phyloP scores from a whole-genome alignment of 2,113 vertebrate genomes.

The Chamaea fasciata region DNA sequence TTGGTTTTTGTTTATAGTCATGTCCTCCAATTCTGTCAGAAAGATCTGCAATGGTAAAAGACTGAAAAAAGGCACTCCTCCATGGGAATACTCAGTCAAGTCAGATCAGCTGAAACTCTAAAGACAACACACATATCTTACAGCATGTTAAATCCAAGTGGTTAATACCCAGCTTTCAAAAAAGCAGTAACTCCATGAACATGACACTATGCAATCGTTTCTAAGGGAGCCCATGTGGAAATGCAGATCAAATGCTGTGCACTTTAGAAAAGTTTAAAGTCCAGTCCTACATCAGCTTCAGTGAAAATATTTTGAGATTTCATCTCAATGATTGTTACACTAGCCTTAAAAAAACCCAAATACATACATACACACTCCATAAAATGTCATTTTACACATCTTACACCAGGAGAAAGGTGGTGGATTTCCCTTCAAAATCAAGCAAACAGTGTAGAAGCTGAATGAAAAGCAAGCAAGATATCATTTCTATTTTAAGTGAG shows the following conservation, averaged over 20 bases:
- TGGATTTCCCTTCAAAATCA: not conserved
- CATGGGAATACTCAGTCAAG: not conserved
- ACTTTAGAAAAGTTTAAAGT: not conserved
- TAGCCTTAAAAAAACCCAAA: not conserved
- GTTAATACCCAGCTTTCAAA: not conserved
- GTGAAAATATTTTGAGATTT: not conserved
- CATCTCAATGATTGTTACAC: not conserved
- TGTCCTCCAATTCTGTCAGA: slow-evolving; percentile 74
- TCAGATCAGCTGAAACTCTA: not conserved
- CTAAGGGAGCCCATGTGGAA: not conserved
- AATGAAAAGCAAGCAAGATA: not conserved
- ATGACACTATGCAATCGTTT: not conserved
- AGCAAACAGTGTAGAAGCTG: not conserved
- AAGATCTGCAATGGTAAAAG: slow-evolving; percentile 71
- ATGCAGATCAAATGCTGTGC: not conserved
- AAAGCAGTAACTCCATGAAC: not conserved
- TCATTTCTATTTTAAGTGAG: not conserved
- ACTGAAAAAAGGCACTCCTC: not conserved
- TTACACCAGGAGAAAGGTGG: not conserved
- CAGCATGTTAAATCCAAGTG: not conserved
- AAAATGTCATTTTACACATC: not conserved
- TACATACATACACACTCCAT: too few relatives aligned
- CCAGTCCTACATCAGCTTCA: not conserved
- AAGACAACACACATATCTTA: not conserved
- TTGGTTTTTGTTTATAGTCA: not conserved